Conservation (phyloP, 2,113 vertebrate species). For the Nesoenas mayeri region DNA sequence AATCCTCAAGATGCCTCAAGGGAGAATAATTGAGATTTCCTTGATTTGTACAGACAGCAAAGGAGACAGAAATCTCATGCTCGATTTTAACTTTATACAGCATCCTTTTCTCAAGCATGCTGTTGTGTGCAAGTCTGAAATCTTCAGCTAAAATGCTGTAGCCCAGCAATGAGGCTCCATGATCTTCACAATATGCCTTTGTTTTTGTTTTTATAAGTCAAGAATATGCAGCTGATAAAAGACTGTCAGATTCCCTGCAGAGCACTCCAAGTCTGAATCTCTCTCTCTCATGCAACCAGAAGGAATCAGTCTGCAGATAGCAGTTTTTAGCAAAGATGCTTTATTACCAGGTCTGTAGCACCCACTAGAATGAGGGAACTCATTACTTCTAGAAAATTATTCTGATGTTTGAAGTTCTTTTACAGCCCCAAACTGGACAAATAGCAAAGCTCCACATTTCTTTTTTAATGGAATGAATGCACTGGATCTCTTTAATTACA, state of each 20-base stretch:
- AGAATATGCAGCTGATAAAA: constrained; percentile 60
- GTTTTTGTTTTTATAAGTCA: constrained; percentile 61
- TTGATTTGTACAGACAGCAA: constrained; percentile 43
- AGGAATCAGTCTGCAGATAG: constrained; percentile 39
- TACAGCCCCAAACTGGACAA: constrained; percentile 2
- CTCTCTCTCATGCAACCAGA: constrained; percentile 36
- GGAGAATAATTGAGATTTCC: constrained; percentile 18
- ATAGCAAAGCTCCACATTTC: constrained; percentile 17
- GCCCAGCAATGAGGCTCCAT: not conserved
- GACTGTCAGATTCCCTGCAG: constrained; percentile 49
- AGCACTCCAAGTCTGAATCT: constrained; percentile 21
- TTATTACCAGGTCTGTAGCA: constrained; percentile 32
- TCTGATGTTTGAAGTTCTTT: constrained; percentile 48
- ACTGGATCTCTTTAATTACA: constrained; percentile 24
- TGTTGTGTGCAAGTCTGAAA: not conserved
- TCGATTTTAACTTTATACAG: constrained; percentile 8
- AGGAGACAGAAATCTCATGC: constrained; percentile 47
- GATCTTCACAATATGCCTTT: constrained; percentile 39
- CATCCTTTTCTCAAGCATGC: not conserved
- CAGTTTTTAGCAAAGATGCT: constrained; percentile 42
- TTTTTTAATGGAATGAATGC: constrained; percentile 36
- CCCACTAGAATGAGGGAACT: constrained; percentile 14
- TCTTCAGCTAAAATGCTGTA: constrained; percentile 21
- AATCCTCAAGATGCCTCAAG: not conserved
- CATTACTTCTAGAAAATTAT: constrained; percentile 65